Evolutionary conservation across 2,113 vertebrate species (phyloP), one percentile per base, ranked within the genome.

Genomic region (Pangasianodon hypophthalmus): DNA sequence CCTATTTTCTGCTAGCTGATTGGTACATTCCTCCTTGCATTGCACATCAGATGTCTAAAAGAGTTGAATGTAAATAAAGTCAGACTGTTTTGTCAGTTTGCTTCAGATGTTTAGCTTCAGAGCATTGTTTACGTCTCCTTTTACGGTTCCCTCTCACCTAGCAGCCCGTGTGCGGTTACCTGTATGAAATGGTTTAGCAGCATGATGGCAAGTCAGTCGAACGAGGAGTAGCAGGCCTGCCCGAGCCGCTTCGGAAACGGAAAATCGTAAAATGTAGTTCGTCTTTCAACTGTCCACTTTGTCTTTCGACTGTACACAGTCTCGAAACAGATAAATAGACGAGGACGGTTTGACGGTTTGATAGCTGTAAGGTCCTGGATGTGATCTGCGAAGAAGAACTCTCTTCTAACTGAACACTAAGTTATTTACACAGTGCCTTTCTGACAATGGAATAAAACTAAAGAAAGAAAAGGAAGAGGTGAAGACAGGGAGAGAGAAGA

Each of bases 111-210:
- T 46, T 60, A 21, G 16, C 6, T 29, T 81, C 29, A 32, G 56
- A 19, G 41, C 37, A 8, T 10, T 19, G 29, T 52, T n/a, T 16
- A 50, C 4, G 16, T 58, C 54, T 83, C 50, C 16, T 58, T 62
- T 41, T 37, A 37, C 7, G 0, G 54, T 58, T 84, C 81, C 8
- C 56, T 14, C 19, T 52, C 44, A 32, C 18, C 77, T 82, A 88
- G 87, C 87, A 69, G 58, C 29, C 52, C 81, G 5, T 50, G 44
- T 19, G 62, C 18, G 62, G 54, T 52, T 14, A 81, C 73, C 3
- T 44, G 50, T 41, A 69, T 4, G 46, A 62, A 64, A 64, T 11
- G n/a, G 64, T 81, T 37, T 73, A 88, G 87, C 87, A 88, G 87
- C 87, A 84, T 32, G 64, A 44, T 19, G 54, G 62, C 50, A 46